These are phyloP conservation scores for Caenorhabditis auriculariae DNA, from an alignment of 2,888 invertebrate species.

Conservation along the genomic window DNA sequence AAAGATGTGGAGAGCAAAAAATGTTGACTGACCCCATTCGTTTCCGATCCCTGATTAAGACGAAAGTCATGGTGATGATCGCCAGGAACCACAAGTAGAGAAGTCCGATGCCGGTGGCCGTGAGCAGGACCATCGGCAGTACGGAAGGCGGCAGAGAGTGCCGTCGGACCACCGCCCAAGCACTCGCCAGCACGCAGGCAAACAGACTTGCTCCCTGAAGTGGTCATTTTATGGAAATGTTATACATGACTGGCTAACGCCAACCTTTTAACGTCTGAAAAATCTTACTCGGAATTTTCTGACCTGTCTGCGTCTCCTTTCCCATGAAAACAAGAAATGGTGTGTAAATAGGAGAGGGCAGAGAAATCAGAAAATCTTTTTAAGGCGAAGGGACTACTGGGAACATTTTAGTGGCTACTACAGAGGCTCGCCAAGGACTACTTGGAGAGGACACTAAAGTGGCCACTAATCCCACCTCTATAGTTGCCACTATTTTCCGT, in stretches of 20 bases:
- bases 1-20: too few relatives aligned
- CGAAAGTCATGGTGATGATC: constrained; percentile 45
- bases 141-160: constrained; percentile 12
- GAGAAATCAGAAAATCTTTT: neutral
- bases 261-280: neutral
- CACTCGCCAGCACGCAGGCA: constrained; percentile 15
- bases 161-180: constrained; percentile 22
- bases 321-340: too few relatives aligned
- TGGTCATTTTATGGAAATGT: neutral
- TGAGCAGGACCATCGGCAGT: constrained; percentile 27
- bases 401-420: too few relatives aligned
- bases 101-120: constrained; percentile 18
- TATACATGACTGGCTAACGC: too few relatives aligned
- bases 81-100: constrained; percentile 49
- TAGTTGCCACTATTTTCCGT: too few relatives aligned
- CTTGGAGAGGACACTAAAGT: too few relatives aligned
- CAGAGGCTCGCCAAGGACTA: too few relatives aligned
- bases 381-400: too few relatives aligned
- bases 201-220: constrained; percentile 14
- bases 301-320: too few relatives aligned
- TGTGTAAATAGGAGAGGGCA: neutral
- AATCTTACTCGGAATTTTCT: too few relatives aligned
- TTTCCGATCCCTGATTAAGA: constrained; percentile 48
- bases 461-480: too few relatives aligned
- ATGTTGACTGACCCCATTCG: constrained; percentile 30